A percentile compares a stretch with the other conserved stretches of the same genome.
phyloP scores from a whole-genome alignment of 2,113 vertebrate species.

The Galemys pyrenaicus region DNA sequence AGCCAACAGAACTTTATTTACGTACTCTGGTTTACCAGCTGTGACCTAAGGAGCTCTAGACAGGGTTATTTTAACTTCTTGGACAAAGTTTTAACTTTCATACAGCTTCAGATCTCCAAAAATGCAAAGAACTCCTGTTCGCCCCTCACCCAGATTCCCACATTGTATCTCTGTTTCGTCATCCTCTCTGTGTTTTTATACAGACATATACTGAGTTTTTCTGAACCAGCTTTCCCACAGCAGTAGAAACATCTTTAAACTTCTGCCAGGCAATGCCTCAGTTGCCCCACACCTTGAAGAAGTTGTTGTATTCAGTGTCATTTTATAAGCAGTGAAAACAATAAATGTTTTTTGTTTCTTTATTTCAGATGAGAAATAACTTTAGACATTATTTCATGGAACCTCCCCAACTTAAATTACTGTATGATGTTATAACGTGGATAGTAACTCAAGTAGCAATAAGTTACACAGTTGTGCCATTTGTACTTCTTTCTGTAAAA shows the following conservation, averaged over 20 bases:
- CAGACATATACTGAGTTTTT: rapidly evolving
- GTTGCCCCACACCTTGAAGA: not conserved
- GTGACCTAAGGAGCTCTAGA: not conserved
- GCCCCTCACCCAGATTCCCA: too few species aligned
- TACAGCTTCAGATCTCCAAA: not conserved
- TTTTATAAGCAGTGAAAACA: not conserved
- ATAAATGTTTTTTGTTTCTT: not conserved
- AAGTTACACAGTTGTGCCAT: constrained; percentile 97
- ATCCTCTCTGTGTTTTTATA: rapidly evolving
- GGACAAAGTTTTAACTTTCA: not conserved
- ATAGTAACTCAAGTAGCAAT: constrained; percentile 93
- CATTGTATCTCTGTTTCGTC: rapidly evolving
- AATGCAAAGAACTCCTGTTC: not conserved
- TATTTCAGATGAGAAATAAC: constrained; percentile 92
- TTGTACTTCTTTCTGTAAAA: constrained; percentile 94
- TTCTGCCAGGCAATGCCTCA: rapidly evolving
- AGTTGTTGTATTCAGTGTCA: not conserved
- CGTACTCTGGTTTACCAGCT: not conserved
- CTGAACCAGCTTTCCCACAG: not conserved
- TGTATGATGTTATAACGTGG: constrained; percentile 96
- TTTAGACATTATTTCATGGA: constrained; percentile 91
- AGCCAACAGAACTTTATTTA: not conserved
- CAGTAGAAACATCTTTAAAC: rapidly evolving
- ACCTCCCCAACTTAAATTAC: constrained; percentile 88
- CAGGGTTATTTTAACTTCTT: not conserved